Base-by-base conservation (phyloP, 2,113 vertebrate genomes). In the Platichthys stellatus region DNA sequence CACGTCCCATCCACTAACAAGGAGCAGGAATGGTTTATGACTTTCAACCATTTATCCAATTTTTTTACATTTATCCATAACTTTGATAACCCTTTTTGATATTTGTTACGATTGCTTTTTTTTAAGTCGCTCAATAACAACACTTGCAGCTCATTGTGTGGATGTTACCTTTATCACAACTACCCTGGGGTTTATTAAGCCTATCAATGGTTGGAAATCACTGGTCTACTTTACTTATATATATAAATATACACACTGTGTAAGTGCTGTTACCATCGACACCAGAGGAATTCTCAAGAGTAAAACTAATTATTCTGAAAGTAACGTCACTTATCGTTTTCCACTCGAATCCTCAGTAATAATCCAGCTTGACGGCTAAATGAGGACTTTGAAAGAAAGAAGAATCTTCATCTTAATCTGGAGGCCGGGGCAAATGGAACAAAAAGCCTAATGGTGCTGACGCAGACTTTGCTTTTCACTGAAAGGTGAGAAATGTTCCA, bases 401-500 rank as follows among this genome's bases (percentile, higher is more conserved):
- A 60, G 66, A 17, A 59, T n/a, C 23, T 64, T 58, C 15, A 21
- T 68, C 45, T 75, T 15, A 18, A 67, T 76, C 51, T 78, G 28
- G 51, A 17, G 71, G 20, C 40, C 54, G 59, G 20, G 14, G 26
- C 35, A 15, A 73, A 72, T 28, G 63, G 47, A 63, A 74, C 43
- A 66, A 54, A 75, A 26, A 40, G 24, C 51, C n/a, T 63, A 63
- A 45, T 43, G 45, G 57, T 68, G 80, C 84, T 85, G 84, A 89
- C 59, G 54, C 18, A 35, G 69, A 70, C 51, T 47, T 74, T 82
- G 74, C 66, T 72, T 69, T 23, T 74, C 80, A 69, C 81, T 63
- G 53, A 64, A 63, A 79, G 75, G 59, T 82, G 86, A 88, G 67
- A 80, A 88, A 88, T 84, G 84, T 68, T 73, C 69, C 81, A 84